phyloP scores from a whole-genome alignment of 2,113 vertebrate species.

The Catharus minimus region DNA sequence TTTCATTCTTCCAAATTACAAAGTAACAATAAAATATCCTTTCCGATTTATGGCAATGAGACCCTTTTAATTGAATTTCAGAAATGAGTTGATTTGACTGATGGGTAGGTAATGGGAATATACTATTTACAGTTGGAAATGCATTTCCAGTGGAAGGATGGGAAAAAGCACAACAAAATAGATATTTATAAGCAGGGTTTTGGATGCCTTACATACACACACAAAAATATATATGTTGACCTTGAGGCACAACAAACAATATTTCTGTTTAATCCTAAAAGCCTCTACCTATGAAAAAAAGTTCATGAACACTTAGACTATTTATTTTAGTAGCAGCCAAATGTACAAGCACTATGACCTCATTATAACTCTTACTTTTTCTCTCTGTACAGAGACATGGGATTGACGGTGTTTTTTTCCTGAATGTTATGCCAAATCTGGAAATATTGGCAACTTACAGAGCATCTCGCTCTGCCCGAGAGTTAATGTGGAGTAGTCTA shows the following conservation, averaged over 20 bases:
- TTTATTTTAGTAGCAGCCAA: constrained; percentile 30
- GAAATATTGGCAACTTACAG: neutral
- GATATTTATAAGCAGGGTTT: constrained; percentile 28
- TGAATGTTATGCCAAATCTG: constrained; percentile 18
- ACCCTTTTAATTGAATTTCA: constrained; percentile 22
- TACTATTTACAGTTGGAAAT: constrained; percentile 1
- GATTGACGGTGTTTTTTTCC: neutral
- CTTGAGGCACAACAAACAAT: constrained; percentile 11
- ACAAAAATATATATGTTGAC: neutral
- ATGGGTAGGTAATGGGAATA: constrained; percentile 6
- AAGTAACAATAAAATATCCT: constrained; percentile 43
- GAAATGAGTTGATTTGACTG: constrained; percentile 34
- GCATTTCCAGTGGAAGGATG: neutral
- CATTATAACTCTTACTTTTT: constrained; percentile 38
- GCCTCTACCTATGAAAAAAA: constrained; percentile 15
- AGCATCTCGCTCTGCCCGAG: neutral
- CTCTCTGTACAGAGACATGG: neutral
- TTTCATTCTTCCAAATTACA: constrained; percentile 66
- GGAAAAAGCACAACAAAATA: constrained; percentile 6
- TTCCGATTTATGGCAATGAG: neutral
- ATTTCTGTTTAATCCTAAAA: constrained; percentile 51
- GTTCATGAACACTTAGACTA: neutral
- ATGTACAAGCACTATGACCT: neutral
- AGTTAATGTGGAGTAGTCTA: constrained; percentile 36
- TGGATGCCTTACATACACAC: neutral